Conservation (phyloP, 2,888 invertebrate species). For the Argyra leucocephala region DNA sequence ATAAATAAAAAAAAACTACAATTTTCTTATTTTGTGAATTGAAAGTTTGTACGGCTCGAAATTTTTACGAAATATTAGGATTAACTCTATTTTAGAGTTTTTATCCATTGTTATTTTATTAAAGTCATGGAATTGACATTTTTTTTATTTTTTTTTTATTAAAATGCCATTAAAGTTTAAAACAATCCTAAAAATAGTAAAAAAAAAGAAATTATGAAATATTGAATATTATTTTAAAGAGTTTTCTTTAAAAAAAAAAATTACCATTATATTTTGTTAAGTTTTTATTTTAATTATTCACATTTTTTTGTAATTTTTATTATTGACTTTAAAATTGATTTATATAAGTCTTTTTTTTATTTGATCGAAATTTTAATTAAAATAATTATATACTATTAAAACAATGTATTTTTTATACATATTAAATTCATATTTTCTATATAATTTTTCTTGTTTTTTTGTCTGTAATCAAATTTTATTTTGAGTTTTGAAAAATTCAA, state of each 20-base stretch:
- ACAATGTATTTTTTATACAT: background rate
- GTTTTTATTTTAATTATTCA: background rate
- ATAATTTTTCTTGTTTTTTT: no score
- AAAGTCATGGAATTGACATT: background rate
- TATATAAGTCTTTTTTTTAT: background rate
- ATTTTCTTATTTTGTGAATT: background rate
- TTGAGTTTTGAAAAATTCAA: no score
- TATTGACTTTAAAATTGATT: no score
- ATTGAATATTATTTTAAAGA: no score
- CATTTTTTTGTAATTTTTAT: background rate
- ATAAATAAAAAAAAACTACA: background rate
- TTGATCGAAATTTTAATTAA: background rate
- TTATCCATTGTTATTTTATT: background rate
- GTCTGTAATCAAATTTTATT: no score
- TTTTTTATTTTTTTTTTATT: background rate
- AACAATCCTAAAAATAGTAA: background rate
- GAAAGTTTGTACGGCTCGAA: background rate
- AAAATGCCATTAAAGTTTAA: conserved; percentile 3
- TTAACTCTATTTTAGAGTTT: background rate
- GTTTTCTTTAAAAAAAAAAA: no score
- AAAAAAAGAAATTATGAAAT: background rate
- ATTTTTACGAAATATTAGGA: background rate
- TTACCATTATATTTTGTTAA: background rate
- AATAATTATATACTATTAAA: background rate
- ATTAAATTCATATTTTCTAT: no score